A percentile compares a stretch with the other conserved stretches of the same genome.
Evolutionary conservation across 2,888 invertebrate genomes (phyloP).

Genomic region (Andrena camellia): DNA sequence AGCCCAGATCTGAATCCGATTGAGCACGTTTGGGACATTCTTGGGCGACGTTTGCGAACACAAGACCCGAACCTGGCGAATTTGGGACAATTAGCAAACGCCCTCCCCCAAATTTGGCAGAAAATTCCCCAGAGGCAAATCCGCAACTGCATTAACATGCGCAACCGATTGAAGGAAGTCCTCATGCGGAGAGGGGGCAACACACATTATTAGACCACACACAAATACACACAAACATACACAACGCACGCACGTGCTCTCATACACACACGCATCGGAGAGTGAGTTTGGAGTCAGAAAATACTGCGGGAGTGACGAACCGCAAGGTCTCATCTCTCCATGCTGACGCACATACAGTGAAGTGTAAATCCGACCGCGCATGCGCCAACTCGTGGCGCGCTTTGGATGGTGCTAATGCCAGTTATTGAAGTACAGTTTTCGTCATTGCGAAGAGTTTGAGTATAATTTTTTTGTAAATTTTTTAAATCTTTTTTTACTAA

Average conservation of each 20-base stretch:
- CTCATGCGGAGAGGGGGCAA: not conserved
- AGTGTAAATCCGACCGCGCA: too few relatives aligned
- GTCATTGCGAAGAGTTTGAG: too few relatives aligned
- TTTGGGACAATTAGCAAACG: not conserved
- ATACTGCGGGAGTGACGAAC: too few relatives aligned
- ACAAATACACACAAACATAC: not conserved
- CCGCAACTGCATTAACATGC: not conserved
- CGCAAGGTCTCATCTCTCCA: too few relatives aligned
- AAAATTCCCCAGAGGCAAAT: not conserved
- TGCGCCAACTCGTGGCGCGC: too few relatives aligned
- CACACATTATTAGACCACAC: not conserved
- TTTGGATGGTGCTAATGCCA: too few relatives aligned
- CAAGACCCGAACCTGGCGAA: not conserved
- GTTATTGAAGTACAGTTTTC: too few relatives aligned
- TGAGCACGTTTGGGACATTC: slow-evolving; percentile 4
- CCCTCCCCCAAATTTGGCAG: not conserved
- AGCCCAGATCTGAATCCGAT: slow-evolving; percentile 11
- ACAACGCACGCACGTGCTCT: not conserved
- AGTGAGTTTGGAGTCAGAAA: too few relatives aligned
- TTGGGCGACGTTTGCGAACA: not conserved
- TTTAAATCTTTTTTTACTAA: too few relatives aligned
- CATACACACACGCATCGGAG: not conserved
- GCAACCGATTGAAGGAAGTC: not conserved
- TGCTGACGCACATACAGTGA: too few relatives aligned
- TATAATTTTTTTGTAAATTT: too few relatives aligned